Conservation (phyloP, 2,113 vertebrate genomes). For the Glaucidium brasilianum region DNA sequence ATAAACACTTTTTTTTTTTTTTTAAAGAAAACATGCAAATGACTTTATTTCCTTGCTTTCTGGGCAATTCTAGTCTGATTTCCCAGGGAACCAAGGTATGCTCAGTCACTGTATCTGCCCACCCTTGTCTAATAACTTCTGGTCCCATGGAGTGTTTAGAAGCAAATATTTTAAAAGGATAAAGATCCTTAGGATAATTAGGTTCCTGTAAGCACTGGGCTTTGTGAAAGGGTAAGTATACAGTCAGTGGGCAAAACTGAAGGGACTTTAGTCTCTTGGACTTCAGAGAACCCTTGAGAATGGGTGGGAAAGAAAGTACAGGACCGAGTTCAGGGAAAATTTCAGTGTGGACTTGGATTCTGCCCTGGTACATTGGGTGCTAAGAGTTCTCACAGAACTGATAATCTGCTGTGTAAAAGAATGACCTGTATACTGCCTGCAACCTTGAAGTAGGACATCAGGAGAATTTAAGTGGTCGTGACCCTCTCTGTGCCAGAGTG, state of each 20-base stretch:
- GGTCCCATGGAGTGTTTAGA: not conserved
- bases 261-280: not conserved
- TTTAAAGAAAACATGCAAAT: not conserved
- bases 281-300: not conserved
- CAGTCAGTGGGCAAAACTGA: not conserved
- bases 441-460: not conserved
- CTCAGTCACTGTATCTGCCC: not conserved
- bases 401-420: not conserved
- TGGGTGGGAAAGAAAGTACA: not conserved
- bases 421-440: not conserved
- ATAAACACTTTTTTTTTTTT: not conserved
- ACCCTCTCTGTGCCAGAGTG: not conserved
- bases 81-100: not conserved
- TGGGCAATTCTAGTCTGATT: not conserved
- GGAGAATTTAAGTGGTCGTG: not conserved
- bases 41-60: not conserved
- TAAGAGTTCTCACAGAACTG: not conserved
- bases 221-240: not conserved
- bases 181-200: not conserved
- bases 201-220: not conserved
- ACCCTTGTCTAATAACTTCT: not conserved
- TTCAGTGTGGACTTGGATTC: not conserved
- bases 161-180: not conserved
- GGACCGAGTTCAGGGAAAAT: not conserved
- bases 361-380: not conserved